phyloP scores from a whole-genome alignment of 2,797 vertebrate species.

The Cirrhinus mrigala region DNA sequence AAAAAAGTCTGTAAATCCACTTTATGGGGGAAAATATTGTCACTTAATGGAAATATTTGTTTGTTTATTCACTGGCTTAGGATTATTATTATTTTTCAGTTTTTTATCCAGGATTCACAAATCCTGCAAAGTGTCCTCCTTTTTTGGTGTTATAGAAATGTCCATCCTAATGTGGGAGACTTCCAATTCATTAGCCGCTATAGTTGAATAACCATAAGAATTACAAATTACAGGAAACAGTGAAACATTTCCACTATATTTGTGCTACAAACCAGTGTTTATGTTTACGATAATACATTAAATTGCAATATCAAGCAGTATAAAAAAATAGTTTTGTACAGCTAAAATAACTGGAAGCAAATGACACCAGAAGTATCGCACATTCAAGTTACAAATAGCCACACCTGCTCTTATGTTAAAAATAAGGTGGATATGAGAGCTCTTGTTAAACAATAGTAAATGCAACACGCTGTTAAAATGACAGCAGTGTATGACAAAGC shows the following conservation, averaged over 20 bases:
- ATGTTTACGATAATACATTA: not conserved
- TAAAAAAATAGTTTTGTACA: not conserved
- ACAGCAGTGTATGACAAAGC: conserved; percentile 15
- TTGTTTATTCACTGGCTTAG: no score
- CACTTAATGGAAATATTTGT: no score
- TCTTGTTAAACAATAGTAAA: not conserved
- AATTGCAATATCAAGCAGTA: not conserved
- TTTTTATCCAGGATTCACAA: no score
- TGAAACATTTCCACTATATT: not conserved
- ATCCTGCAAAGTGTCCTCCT: no score
- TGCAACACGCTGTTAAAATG: conserved; percentile 2
- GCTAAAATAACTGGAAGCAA: no score
- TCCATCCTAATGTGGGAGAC: no score
- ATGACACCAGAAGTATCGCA: not conserved
- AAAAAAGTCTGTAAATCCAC: no score
- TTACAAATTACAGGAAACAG: not conserved
- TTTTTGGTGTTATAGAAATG: no score
- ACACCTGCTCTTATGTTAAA: not conserved
- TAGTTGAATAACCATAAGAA: no score
- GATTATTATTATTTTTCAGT: no score
- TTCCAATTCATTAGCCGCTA: no score
- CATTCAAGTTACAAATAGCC: not conserved
- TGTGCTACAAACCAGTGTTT: not conserved
- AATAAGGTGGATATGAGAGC: not conserved
- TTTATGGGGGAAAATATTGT: no score